A percentile compares a stretch with the other conserved stretches of the same genome.
Conservation (phyloP, 2,888 invertebrate genomes). For the Dicyrtoma fusca region DNA sequence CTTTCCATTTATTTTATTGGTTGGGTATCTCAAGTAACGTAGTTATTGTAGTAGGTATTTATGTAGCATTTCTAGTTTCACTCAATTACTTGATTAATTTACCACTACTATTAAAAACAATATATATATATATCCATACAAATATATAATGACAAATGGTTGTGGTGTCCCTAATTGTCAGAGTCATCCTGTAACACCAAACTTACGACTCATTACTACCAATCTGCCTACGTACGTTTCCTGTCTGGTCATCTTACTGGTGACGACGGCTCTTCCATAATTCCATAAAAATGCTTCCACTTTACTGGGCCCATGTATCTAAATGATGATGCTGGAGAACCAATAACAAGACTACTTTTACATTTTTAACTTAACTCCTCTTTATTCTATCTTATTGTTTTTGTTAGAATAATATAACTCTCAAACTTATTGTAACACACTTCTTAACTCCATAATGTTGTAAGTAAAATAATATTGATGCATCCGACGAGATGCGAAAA, state of each 20-base stretch:
- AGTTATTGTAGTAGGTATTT: constrained; percentile 17
- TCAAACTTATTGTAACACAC: too few species aligned
- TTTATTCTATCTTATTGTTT: background rate
- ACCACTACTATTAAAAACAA: too few species aligned
- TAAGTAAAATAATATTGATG: too few species aligned
- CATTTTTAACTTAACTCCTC: background rate
- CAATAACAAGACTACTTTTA: constrained; percentile 26
- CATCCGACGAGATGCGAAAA: too few species aligned
- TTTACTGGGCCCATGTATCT: constrained; percentile 3
- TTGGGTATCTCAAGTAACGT: background rate
- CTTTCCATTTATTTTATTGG: too few species aligned
- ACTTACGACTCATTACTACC: background rate
- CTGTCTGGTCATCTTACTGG: constrained; percentile 10
- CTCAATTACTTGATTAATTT: too few species aligned
- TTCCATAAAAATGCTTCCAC: background rate
- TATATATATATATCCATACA: too few species aligned
- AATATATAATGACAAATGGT: background rate
- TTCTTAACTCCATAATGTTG: too few species aligned
- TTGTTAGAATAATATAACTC: background rate
- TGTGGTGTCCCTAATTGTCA: constrained; percentile 1
- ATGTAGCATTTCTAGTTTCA: too few species aligned
- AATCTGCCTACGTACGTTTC: background rate
- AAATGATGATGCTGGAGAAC: constrained; percentile 10
- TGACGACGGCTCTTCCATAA: constrained; percentile 17
- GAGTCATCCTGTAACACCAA: constrained; percentile 33